phyloP scores from a whole-genome alignment of 1,140 invertebrate species.

The Nymphalis io region DNA sequence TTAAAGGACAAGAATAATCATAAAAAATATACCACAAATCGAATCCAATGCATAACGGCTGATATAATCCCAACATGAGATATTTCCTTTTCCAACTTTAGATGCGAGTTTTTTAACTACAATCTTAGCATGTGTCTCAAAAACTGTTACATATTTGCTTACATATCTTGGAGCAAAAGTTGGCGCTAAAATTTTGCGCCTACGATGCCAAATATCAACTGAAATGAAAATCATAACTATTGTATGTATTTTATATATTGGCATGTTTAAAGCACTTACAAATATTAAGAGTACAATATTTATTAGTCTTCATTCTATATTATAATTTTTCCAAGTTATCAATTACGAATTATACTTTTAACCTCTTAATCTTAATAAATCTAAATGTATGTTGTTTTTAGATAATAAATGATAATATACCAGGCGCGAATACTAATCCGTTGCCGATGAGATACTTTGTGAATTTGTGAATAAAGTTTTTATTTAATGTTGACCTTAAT shows the following conservation, averaged over 20 bases:
- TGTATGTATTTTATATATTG: not conserved
- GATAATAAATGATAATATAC: not conserved
- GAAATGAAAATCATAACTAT: too few species aligned
- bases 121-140: not conserved
- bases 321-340: not conserved
- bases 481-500: not conserved
- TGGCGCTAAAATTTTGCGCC: constrained; percentile 14
- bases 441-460: constrained; percentile 6
- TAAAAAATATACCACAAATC: constrained; percentile 12
- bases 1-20: too few species aligned
- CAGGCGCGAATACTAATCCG: constrained; percentile 2
- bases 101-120: not conserved
- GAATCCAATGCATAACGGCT: constrained; percentile 17
- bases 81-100: constrained; percentile 11
- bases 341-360: not conserved
- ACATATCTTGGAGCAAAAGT: constrained; percentile 7
- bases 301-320: too few species aligned
- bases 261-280: not conserved
- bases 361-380: too few species aligned
- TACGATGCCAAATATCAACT: constrained; percentile 14
- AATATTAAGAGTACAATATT: not conserved
- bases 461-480: not conserved
- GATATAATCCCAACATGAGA: constrained; percentile 10
- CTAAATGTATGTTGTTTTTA: not conserved
- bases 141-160: constrained; percentile 6